Percentiles rank a stretch among this genome's conserved stretches.
Evolutionary conservation across 2,797 vertebrate genomes (phyloP).

Genomic region (Gallinago stenura): DNA sequence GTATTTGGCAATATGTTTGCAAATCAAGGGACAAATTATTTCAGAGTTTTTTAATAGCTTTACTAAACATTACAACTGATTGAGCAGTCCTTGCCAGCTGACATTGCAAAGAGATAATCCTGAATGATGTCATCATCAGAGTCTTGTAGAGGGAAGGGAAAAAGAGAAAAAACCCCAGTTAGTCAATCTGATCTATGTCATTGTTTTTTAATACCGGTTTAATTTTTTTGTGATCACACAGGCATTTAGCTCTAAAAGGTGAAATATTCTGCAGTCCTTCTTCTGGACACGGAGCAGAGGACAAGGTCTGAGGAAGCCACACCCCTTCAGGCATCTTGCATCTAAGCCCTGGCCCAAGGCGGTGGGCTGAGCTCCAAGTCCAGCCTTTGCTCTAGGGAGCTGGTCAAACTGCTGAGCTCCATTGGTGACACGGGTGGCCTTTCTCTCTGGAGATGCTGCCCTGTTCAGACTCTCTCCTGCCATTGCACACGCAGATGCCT

Average conservation of each 20-base stretch:
- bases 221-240: background rate
- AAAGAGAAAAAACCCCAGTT: background rate
- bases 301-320: background rate
- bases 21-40: background rate
- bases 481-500: background rate
- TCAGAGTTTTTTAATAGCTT: background rate
- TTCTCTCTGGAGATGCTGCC: background rate
- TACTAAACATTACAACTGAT: background rate
- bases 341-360: background rate
- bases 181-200: background rate
- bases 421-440: accelerated
- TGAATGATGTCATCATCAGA: background rate
- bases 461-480: background rate
- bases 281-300: background rate
- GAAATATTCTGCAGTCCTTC: background rate
- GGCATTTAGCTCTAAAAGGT: background rate
- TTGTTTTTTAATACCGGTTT: background rate
- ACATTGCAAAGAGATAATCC: background rate
- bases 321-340: background rate
- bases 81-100: background rate
- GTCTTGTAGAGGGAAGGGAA: background rate
- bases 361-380: background rate
- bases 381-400: background rate
- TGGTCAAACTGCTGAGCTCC: background rate
- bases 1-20: background rate